Evolutionary conservation across 2,888 invertebrate species (phyloP).

Genomic region (Incurvaria masculella): DNA sequence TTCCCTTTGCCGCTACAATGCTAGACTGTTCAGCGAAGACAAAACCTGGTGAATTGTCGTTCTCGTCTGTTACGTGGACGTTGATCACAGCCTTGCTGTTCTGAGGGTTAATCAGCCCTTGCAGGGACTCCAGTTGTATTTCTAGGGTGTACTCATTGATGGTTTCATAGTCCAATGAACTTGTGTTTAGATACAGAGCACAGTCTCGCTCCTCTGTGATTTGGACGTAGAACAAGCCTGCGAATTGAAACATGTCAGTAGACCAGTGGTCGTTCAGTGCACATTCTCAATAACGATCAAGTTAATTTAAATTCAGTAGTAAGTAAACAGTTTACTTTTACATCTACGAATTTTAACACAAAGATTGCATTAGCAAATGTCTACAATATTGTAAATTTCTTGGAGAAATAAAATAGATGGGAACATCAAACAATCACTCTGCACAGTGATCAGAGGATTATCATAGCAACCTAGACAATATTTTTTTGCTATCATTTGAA

Average conservation of each 20-base stretch:
- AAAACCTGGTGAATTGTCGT: slow-evolving; percentile 87
- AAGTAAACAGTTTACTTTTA: too few species aligned
- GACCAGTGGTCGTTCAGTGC: too few species aligned
- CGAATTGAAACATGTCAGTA: slow-evolving; percentile 21
- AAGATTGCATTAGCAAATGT: too few species aligned
- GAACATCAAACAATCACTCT: too few species aligned
- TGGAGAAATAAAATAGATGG: too few species aligned
- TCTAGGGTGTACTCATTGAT: slow-evolving; percentile 69
- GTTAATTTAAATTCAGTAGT: too few species aligned
- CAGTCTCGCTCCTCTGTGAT: slow-evolving; percentile 81
- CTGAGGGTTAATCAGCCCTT: slow-evolving; percentile 77
- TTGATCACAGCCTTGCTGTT: slow-evolving; percentile 72
- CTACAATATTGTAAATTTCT: too few species aligned
- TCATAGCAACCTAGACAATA: too few species aligned
- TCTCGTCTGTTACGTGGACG: slow-evolving; percentile 81
- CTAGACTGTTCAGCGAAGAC: slow-evolving; percentile 61
- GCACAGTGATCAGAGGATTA: too few species aligned
- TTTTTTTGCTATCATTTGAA: too few species aligned
- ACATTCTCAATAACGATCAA: too few species aligned
- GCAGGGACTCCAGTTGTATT: slow-evolving; percentile 74
- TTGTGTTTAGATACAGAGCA: slow-evolving; percentile 68
- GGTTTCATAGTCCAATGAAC: slow-evolving; percentile 75
- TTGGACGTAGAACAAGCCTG: slow-evolving; percentile 69
- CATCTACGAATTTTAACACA: too few species aligned
- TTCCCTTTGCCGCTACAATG: slow-evolving; percentile 57